These are phyloP conservation scores for Crotalus adamanteus DNA, from an alignment of 2,797 vertebrate genomes.

Conservation along the genomic window DNA sequence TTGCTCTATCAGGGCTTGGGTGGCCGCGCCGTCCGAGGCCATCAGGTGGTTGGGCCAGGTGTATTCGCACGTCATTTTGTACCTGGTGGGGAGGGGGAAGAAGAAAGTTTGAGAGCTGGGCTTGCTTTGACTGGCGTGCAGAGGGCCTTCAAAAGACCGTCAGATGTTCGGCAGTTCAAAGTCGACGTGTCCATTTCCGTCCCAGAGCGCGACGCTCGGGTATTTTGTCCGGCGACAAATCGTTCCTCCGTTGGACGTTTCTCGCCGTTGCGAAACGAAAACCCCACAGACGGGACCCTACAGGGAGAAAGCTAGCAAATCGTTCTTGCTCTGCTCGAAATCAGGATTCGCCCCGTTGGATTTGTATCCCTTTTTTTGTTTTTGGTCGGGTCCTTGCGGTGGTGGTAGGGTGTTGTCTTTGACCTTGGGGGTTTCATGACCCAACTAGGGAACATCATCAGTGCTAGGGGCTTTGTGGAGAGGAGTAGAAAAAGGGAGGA, in stretches of 20 bases:
- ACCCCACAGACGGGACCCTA: rapidly evolving
- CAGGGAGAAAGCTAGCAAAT: background rate
- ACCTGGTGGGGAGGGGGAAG: conserved; percentile 65
- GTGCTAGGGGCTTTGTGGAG: no score
- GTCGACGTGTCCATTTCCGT: rapidly evolving
- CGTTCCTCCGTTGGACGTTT: background rate
- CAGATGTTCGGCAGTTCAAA: background rate
- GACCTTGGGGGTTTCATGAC: no score
- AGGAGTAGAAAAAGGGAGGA: no score
- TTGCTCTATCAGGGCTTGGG: conserved; percentile 83
- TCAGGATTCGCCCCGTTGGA: background rate
- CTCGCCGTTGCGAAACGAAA: background rate
- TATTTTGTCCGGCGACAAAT: background rate
- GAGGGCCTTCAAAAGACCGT: background rate
- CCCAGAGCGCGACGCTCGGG: background rate
- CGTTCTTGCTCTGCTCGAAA: background rate
- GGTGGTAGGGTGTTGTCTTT: no score
- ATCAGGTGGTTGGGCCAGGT: conserved; percentile 96
- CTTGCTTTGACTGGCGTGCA: background rate
- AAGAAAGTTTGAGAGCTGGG: background rate
- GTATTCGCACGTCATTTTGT: conserved; percentile 97
- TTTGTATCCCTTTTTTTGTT: background rate
- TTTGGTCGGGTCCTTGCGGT: background rate
- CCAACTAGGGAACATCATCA: background rate
- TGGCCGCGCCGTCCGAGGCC: conserved; percentile 80